These are phyloP conservation scores for Danionella cerebrum DNA, from an alignment of 2,113 vertebrate species.

Conservation along the genomic window DNA sequence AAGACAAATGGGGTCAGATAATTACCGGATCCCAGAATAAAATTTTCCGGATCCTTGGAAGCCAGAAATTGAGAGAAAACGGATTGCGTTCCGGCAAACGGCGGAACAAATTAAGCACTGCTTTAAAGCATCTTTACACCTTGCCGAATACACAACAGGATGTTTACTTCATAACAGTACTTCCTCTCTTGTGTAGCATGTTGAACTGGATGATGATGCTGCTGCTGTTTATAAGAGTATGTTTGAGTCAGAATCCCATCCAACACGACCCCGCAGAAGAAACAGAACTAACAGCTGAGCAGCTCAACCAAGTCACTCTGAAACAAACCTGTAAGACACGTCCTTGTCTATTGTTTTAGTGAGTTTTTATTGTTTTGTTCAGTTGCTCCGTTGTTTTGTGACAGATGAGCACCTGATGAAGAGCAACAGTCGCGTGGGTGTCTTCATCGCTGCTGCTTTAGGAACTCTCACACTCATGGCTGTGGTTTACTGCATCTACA, in stretches of 20 bases:
- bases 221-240: slow-evolving; percentile 4
- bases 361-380: background rate
- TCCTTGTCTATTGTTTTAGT: no score
- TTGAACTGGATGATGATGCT: background rate
- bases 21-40: no score
- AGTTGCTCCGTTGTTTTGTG: no score
- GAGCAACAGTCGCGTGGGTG: slow-evolving; percentile 51
- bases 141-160: no score
- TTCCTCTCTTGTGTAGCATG: background rate
- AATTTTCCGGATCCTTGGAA: no score
- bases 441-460: slow-evolving; percentile 62
- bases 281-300: background rate
- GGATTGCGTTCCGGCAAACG: no score
- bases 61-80: no score
- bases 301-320: slow-evolving; percentile 24
- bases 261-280: slow-evolving; percentile 33
- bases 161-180: no score
- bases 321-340: slow-evolving; percentile 45
- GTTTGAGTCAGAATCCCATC: background rate
- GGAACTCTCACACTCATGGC: slow-evolving; percentile 61
- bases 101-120: no score
- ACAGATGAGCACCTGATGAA: slow-evolving; percentile 46
- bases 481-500: slow-evolving; percentile 64
- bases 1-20: no score
- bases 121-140: no score